Evolutionary conservation across 1,140 invertebrate species (phyloP), one percentile per base, ranked within the genome.

Genomic region (Colletes latitarsis): DNA sequence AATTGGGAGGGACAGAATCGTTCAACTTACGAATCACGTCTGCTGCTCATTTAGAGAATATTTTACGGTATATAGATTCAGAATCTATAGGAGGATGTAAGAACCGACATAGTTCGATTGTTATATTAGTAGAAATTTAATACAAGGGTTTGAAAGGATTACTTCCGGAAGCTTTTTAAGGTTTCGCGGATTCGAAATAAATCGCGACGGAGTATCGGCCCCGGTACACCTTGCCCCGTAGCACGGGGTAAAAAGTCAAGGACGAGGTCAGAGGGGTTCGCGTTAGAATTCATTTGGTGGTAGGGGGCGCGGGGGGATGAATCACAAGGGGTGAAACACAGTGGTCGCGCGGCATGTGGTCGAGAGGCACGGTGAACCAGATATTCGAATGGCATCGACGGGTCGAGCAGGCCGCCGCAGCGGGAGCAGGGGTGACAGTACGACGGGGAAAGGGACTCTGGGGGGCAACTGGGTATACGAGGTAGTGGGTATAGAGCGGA

Each of bases 401-500:
- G 49, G 49, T 49, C 49, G 49, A 53, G 1, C 67, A 67, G 39
- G 14, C 62, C 6, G 49, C 21, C 53, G 41, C 66, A 41, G 55
- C n/a, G 55, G 52, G 55, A 19, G n/a, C 1, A 43, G 55, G 69
- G 41, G 53, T 19, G 41, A 14, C 75, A 77, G 75, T 79, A 83
- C 76, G 79, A 30, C 21, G 39, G 71, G 52, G 67, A 75, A 69
- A 72, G 68, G 76, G 86, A 81, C n/a, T 46, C 53, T 49, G 66
- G 49, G 49, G 49, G 49, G 49, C 49, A 49, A 49, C 49, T 46
- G 43, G 43, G 74, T 84, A 82, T 60, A 60, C 64, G 79, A 82
- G 82, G 72, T 83, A 85, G 86, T 83, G 87, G 80, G 84, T 80
- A 63, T 49, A 86, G 77, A 88, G 82, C 71, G 81, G 55, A 67